phyloP scores from a whole-genome alignment of 2,113 vertebrate genomes.

The Oreochromis spilurus region DNA sequence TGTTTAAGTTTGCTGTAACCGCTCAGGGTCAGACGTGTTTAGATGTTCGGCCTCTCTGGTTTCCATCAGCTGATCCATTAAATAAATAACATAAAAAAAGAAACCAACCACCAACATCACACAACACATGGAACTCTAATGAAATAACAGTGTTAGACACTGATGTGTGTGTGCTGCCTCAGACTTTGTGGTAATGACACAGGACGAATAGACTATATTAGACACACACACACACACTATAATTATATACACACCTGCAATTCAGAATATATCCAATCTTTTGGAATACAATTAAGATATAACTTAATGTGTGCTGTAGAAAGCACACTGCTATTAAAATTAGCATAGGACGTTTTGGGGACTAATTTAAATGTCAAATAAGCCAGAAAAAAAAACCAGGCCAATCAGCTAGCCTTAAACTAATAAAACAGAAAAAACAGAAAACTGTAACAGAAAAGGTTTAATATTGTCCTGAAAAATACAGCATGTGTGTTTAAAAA shows the following conservation, averaged over 20 bases:
- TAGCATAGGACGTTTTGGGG: neutral
- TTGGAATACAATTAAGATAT: neutral
- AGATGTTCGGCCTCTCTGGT: slow-evolving; percentile 1
- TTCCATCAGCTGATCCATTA: slow-evolving; percentile 38
- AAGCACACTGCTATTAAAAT: neutral
- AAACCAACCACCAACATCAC: neutral
- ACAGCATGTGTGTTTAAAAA: neutral
- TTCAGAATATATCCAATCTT: neutral
- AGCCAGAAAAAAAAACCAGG: neutral
- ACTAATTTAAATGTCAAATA: neutral
- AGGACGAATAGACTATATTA: neutral
- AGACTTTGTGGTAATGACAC: neutral
- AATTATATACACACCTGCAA: neutral
- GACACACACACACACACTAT: neutral
- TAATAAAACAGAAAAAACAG: neutral
- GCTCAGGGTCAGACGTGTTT: slow-evolving; percentile 9
- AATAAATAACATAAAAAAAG: neutral
- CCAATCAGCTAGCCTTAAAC: neutral
- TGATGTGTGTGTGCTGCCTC: neutral
- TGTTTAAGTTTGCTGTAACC: slow-evolving; percentile 8
- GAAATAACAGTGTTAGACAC: slow-evolving; percentile 1
- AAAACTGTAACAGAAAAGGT: neutral
- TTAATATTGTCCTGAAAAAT: neutral
- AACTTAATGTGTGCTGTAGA: neutral
- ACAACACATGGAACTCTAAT: slow-evolving; percentile 8